Conservation (phyloP, 2,113 vertebrate genomes). For the Isurus oxyrinchus region DNA sequence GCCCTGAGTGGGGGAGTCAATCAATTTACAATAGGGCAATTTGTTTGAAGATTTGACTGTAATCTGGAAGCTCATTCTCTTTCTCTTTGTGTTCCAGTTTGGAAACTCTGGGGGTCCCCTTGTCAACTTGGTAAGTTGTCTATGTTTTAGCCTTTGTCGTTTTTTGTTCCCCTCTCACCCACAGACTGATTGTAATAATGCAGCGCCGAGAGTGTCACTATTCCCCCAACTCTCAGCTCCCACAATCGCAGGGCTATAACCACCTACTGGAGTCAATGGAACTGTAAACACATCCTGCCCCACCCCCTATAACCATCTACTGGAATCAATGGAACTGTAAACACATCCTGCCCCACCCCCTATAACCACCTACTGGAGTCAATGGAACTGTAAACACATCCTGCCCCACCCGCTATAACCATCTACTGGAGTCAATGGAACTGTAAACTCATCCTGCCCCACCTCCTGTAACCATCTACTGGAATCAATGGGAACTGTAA, state of each 20-base stretch:
- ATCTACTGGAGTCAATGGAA: no score
- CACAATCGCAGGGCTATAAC: not conserved
- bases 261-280: not conserved
- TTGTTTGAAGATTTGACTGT: not conserved
- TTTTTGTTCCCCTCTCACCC: not conserved
- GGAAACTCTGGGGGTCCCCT: slow-evolving; percentile 96
- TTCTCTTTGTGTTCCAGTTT: slow-evolving; percentile 65
- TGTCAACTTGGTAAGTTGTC: slow-evolving; percentile 84
- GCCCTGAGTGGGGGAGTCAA: not conserved
- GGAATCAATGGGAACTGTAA: no score
- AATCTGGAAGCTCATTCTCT: not conserved
- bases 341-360: no score
- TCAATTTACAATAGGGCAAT: not conserved
- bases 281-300: no score
- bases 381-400: no score
- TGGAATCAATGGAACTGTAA: no score
- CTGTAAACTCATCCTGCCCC: no score
- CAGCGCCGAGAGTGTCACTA: not conserved
- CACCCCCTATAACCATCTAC: no score
- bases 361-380: no score
- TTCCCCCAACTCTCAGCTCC: not conserved
- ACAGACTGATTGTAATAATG: not conserved
- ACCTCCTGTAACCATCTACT: no score
- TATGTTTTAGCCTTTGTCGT: not conserved
- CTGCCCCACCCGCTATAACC: no score